phyloP scores from a whole-genome alignment of 1,140 invertebrate genomes.

The Geopemphigus sp. region DNA sequence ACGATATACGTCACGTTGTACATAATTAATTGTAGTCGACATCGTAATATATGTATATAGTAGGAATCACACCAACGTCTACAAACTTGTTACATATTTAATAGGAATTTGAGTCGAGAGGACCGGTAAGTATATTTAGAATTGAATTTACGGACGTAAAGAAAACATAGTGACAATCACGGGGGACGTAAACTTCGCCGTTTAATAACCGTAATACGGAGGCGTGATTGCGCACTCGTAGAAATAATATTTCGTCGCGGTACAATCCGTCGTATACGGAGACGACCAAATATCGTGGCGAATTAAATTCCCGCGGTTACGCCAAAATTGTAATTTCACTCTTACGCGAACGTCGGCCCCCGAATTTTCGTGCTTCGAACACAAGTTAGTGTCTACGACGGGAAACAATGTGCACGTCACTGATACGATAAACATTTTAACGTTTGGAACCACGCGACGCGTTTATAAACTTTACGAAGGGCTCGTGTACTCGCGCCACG shows the following conservation, averaged over 20 bases:
- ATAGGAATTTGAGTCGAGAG: background rate
- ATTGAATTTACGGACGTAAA: conserved; percentile 2
- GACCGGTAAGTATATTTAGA: background rate
- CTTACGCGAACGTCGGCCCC: too few relatives aligned
- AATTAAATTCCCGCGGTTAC: too few relatives aligned
- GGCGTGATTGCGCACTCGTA: background rate
- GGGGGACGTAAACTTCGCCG: background rate
- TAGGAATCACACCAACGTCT: background rate
- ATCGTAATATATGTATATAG: background rate
- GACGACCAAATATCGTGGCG: too few relatives aligned
- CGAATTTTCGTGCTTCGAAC: too few relatives aligned
- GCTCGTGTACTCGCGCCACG: too few relatives aligned
- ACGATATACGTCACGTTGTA: background rate
- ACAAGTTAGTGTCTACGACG: too few relatives aligned
- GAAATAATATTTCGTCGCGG: background rate
- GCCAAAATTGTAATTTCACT: too few relatives aligned
- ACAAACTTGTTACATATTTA: background rate
- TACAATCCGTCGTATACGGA: too few relatives aligned
- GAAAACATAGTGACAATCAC: conserved; percentile 6
- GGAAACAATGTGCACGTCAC: too few relatives aligned
- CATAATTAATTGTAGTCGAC: background rate
- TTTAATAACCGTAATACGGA: background rate
- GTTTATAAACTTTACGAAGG: too few relatives aligned
- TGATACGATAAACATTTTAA: too few relatives aligned
- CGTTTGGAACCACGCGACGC: too few relatives aligned